These are phyloP conservation scores for Gastrophryne carolinensis DNA, from an alignment of 2,797 vertebrate genomes.

Conservation along the genomic window DNA sequence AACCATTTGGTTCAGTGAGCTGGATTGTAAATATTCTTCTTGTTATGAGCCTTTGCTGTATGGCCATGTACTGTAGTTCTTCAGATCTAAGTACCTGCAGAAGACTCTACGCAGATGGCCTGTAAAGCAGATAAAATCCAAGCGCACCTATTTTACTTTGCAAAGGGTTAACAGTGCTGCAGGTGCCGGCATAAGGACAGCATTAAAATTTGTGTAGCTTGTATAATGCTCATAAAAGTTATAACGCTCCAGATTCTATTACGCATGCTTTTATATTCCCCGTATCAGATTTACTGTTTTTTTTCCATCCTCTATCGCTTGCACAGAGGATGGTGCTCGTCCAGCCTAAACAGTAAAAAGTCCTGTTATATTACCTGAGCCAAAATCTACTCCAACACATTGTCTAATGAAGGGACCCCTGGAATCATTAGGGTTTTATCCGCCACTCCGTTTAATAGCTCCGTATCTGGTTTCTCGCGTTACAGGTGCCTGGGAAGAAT, in stretches of 20 bases:
- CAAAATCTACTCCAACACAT: not conserved
- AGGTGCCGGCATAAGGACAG: slow-evolving; percentile 8
- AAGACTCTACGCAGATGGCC: not conserved
- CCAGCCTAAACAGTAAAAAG: not conserved
- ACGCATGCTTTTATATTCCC: not conserved
- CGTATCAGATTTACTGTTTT: not conserved
- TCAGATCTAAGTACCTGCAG: not conserved
- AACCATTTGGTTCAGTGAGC: no score
- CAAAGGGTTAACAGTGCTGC: not conserved
- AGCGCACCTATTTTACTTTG: not conserved
- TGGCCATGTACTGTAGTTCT: no score
- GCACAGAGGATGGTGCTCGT: not conserved
- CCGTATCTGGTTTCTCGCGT: not conserved
- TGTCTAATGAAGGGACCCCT: slow-evolving; percentile 8
- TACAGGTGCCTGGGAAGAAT: not conserved
- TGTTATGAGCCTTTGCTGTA: no score
- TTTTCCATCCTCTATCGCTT: not conserved
- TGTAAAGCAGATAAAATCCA: not conserved
- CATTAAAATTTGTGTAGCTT: slow-evolving; percentile 44
- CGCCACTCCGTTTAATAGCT: slow-evolving; percentile 5
- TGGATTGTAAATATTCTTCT: no score
- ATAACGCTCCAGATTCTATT: slow-evolving; percentile 13
- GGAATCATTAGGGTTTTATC: not conserved
- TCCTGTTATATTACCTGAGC: not conserved
- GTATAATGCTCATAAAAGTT: slow-evolving; percentile 27